Evolutionary conservation across 2,113 vertebrate species (phyloP), one percentile per base, ranked within the genome.

Genomic region (Saccopteryx leptura): DNA sequence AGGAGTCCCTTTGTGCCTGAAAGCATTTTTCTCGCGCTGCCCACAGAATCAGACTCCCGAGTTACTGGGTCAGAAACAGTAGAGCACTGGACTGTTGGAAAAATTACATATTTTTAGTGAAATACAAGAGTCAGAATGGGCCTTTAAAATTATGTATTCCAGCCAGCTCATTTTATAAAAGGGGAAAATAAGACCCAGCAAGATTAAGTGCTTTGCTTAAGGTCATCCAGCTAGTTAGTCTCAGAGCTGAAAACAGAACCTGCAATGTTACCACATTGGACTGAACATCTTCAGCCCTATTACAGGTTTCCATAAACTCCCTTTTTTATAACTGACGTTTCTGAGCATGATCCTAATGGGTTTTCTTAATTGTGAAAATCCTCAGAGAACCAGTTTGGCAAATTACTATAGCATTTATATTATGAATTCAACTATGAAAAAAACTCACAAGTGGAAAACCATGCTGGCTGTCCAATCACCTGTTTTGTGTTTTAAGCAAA

Each of bases 371-470:
- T 80, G 24, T 48, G 80, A 89, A 76, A 76, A 56, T 63, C 60
- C 54, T 76, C 75, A 71, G 46, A 68, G 52, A 92, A 79, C 24
- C 93, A 84, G 61, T 39, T 65, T 92, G 72, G 28, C 72, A 96
- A 89, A 80, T 74, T 76, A 79, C 58, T 84, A 23, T 10, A 72
- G 54, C 71, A 92, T 66, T 88, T 88, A 63, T 33, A 61, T 15
- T 74, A 23, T 68, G 48, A 21, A 18, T 66, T 85, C 82, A 89
- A 33, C 65, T 84, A 85, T 68, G 23, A 92, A 92, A 92, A 89
- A 61, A 79, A 79, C 21, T 46, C 63, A 75, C 56, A 61, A 72
- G 21, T 72, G 15, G 65, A n/a, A 68, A 39, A 72, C n/a, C 46
- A 72, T 52, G 13, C 72, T 48, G 18, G 3, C 15, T 31, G 7